These are phyloP conservation scores for Metacarcinus magister DNA, from an alignment of 2,888 invertebrate species.

Conservation along the genomic window DNA sequence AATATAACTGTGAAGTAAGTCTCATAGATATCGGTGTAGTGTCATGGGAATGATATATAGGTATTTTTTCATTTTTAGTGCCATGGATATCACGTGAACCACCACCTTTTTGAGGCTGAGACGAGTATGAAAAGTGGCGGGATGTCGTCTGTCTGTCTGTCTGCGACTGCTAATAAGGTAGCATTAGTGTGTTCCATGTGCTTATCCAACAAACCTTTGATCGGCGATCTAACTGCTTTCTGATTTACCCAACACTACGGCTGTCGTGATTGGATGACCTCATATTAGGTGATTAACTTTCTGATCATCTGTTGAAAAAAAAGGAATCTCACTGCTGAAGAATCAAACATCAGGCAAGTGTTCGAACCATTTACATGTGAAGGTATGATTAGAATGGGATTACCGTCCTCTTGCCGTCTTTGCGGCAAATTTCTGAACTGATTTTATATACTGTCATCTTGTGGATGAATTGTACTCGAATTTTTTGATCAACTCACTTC, in stretches of 20 bases:
- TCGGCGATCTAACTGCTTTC: neutral
- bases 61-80: neutral
- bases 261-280: neutral
- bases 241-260: neutral
- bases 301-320: neutral
- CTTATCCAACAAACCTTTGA: neutral
- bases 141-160: neutral
- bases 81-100: neutral
- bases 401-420: neutral
- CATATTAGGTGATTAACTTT: neutral
- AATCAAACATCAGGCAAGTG: too few relatives aligned
- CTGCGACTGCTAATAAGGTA: neutral
- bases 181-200: slow-evolving; percentile 4
- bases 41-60: neutral
- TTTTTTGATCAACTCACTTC: too few relatives aligned
- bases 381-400: too few relatives aligned
- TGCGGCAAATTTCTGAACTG: neutral
- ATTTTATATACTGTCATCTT: too few relatives aligned
- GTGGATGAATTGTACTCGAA: too few relatives aligned
- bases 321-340: too few relatives aligned
- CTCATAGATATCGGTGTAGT: neutral
- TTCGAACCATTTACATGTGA: too few relatives aligned
- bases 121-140: neutral
- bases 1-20: neutral
- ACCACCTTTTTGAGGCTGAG: too few relatives aligned